These are phyloP conservation scores for Pseudomyrmex flavicornis DNA, from an alignment of 1,140 invertebrate species.

Conservation along the genomic window DNA sequence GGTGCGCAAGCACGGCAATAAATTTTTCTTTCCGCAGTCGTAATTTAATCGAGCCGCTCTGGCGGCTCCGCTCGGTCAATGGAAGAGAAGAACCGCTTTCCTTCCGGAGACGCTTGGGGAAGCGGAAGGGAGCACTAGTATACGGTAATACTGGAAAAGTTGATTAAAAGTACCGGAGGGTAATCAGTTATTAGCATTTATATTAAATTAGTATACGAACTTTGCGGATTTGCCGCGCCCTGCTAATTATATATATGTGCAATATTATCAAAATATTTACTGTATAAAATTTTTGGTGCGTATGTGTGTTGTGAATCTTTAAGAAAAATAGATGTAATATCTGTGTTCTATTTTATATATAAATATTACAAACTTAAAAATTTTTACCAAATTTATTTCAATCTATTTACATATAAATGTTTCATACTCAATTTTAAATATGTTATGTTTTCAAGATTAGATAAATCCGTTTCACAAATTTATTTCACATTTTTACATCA, in stretches of 20 bases:
- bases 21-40: constrained; percentile 54
- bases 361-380: too few relatives aligned
- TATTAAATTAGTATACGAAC: constrained; percentile 46
- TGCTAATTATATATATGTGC: neutral
- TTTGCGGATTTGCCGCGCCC: neutral
- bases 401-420: too few relatives aligned
- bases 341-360: too few relatives aligned
- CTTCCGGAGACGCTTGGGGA: constrained; percentile 53
- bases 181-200: constrained; percentile 58
- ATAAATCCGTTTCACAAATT: neutral
- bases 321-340: too few relatives aligned
- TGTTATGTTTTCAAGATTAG: too few relatives aligned
- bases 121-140: constrained; percentile 31
- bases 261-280: neutral
- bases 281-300: neutral
- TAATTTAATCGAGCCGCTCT: constrained; percentile 60
- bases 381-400: too few relatives aligned
- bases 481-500: neutral
- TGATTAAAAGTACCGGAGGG: constrained; percentile 53
- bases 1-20: constrained; percentile 14
- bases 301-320: too few relatives aligned
- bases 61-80: constrained; percentile 45
- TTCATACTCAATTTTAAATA: too few relatives aligned
- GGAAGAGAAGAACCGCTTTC: constrained; percentile 54
- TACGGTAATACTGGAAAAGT: constrained; percentile 47